phyloP scores from a whole-genome alignment of 1,140 invertebrate species.

The Myzus persicae region DNA sequence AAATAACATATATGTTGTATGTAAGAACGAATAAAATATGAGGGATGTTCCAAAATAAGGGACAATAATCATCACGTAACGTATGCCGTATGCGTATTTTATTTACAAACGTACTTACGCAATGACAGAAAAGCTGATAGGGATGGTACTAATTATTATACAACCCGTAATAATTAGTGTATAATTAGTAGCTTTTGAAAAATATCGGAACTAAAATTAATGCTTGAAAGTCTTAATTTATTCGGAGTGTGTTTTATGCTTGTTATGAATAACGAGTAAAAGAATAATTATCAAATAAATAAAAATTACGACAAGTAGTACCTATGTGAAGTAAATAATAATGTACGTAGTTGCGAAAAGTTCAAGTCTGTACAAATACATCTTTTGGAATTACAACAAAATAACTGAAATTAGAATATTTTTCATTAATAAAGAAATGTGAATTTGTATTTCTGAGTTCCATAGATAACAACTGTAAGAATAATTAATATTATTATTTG shows the following conservation, averaged over 20 bases:
- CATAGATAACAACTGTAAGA: too few species aligned
- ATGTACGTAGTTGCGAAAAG: too few species aligned
- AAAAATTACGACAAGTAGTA: too few species aligned
- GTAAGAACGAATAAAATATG: background rate
- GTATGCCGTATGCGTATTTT: background rate
- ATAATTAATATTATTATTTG: too few species aligned
- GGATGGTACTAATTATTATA: background rate
- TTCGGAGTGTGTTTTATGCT: background rate
- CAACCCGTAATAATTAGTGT: background rate
- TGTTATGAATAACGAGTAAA: background rate
- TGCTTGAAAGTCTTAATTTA: background rate
- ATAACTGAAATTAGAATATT: too few species aligned
- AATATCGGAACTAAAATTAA: background rate
- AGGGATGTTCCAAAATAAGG: background rate
- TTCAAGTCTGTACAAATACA: too few species aligned
- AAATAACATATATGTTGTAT: too few species aligned
- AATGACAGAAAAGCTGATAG: background rate
- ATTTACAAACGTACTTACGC: background rate
- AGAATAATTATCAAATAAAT: background rate
- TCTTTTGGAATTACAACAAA: too few species aligned
- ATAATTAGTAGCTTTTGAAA: background rate
- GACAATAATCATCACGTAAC: background rate
- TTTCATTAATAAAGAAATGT: too few species aligned
- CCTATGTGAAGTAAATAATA: too few species aligned
- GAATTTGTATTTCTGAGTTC: too few species aligned